Evolutionary conservation across 2,888 invertebrate species (phyloP), one percentile per base, ranked within the genome.

Genomic region (Frankliniella fusca): DNA sequence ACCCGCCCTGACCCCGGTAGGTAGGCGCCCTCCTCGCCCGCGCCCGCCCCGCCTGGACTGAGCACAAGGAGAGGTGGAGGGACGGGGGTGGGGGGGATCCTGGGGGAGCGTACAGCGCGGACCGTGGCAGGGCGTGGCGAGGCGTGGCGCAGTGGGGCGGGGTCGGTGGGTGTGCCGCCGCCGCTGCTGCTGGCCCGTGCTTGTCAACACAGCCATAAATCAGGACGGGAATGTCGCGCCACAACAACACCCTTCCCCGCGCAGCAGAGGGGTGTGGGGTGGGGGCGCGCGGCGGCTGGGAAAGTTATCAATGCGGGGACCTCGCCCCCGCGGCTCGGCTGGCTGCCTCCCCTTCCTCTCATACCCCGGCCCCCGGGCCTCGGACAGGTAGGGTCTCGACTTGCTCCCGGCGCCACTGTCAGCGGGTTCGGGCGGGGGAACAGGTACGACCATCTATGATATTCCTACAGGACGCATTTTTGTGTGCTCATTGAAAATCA

Each of bases 131-230:
- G 61, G 61, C 61, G 61, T 61, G 61, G 61, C 54, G 54, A 12
- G 18, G 54, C 54, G 54, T 54, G 54, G 54, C 61, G 61, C 15
- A n/a, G 61, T 20, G 61, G 61, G 61, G 20, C n/a, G 61, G 7
- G 65, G 80, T n/a, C 65, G 54, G 18, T 38, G 76, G 38, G 20
- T 80, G 38, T 20, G 81, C 27, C 10, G 80, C 80, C 9, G 81
- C 27, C 10, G 80, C 80, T 80, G 82, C n/a, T 27, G 83, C 83
- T 84, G 85, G 85, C 86, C 86, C 86, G 86, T 85, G 84, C 85
- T 83, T 84, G 85, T 76, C 70, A 76, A 76, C 70, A 76, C 70
- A 76, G 70, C 70, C 27, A 76, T 76, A 76, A 76, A 76, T 76
- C 70, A 76, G 70, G 12, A 23, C 70, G 23, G 27, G 70, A 76